Percentiles rank a stretch among this genome's conserved stretches.
These are phyloP conservation scores for Ecliptopera silaceata DNA, from an alignment of 2,888 invertebrate genomes.

Conservation along the genomic window DNA sequence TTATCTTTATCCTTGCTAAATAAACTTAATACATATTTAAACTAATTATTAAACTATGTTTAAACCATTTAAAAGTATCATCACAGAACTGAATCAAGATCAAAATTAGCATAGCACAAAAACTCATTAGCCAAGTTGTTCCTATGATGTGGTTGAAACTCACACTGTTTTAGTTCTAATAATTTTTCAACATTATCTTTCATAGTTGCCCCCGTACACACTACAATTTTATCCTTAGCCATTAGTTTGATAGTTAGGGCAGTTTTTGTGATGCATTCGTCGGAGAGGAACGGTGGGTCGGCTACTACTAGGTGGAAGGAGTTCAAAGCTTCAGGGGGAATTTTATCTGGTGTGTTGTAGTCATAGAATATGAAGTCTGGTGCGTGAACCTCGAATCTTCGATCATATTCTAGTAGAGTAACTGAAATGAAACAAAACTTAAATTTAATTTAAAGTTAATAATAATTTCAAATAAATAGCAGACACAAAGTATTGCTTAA, in stretches of 20 bases:
- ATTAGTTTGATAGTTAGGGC: conserved; percentile 90
- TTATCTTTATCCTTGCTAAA: no score
- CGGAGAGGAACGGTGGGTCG: conserved; percentile 97
- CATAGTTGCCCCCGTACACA: conserved; percentile 96
- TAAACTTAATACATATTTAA: no score
- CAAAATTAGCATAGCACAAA: conserved; percentile 94
- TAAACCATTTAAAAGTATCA: conserved; percentile 47
- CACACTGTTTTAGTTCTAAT: conserved; percentile 85
- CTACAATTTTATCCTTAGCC: conserved; percentile 88
- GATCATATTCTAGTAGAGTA: conserved; percentile 92
- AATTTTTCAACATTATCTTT: conserved; percentile 85
- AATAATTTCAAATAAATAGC: no score
- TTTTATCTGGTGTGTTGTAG: conserved; percentile 89
- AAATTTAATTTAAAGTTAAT: no score
- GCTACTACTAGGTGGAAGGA: conserved; percentile 93
- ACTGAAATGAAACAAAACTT: conserved; percentile 79
- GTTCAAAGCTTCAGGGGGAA: conserved; percentile 83
- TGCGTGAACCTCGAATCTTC: conserved; percentile 90
- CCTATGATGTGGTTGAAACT: conserved; percentile 91
- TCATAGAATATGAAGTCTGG: conserved; percentile 93
- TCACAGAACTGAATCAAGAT: conserved; percentile 81
- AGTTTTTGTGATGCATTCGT: conserved; percentile 94
- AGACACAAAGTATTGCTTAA: not conserved
- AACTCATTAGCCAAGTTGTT: conserved; percentile 97
- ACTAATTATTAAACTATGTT: no score